These are phyloP conservation scores for Myioborus miniatus DNA, from an alignment of 2,797 vertebrate species.

Conservation along the genomic window DNA sequence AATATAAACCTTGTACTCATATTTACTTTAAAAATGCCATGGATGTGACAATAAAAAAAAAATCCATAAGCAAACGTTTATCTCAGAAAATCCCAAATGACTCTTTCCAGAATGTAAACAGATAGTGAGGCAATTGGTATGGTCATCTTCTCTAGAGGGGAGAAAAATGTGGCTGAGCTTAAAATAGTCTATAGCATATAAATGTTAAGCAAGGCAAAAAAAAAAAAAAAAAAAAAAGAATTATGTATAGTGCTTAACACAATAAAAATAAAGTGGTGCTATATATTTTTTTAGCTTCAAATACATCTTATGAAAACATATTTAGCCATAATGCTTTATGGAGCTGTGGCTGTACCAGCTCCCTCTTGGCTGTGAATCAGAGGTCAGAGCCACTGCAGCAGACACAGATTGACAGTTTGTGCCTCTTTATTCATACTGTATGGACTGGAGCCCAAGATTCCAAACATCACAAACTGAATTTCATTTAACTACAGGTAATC, in stretches of 20 bases:
- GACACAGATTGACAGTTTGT: neutral
- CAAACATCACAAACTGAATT: neutral
- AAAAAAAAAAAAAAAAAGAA: neutral
- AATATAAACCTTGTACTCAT: slow-evolving; percentile 82
- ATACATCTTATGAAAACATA: slow-evolving; percentile 20
- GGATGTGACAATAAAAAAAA: slow-evolving; percentile 78
- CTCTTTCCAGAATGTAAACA: slow-evolving; percentile 60
- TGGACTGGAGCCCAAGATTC: neutral
- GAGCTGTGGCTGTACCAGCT: neutral
- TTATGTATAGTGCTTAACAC: slow-evolving; percentile 11
- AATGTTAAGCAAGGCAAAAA: neutral
- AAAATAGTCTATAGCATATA: slow-evolving; percentile 18
- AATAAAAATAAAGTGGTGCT: slow-evolving; percentile 43
- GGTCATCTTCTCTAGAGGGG: slow-evolving; percentile 39
- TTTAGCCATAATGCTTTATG: neutral
- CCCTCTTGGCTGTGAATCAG: neutral
- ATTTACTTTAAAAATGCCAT: slow-evolving; percentile 78
- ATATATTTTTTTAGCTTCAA: slow-evolving; percentile 30
- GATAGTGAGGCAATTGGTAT: slow-evolving; percentile 61
- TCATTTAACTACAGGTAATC: neutral
- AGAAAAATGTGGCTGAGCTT: slow-evolving; percentile 15
- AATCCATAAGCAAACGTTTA: slow-evolving; percentile 54
- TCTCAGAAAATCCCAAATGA: slow-evolving; percentile 68
- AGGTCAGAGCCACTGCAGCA: neutral
- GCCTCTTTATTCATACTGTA: neutral